A percentile compares a stretch with the other conserved stretches of the same genome.
Evolutionary conservation across 2,113 vertebrate genomes (phyloP).

Genomic region (Takifugu bimaculatus): DNA sequence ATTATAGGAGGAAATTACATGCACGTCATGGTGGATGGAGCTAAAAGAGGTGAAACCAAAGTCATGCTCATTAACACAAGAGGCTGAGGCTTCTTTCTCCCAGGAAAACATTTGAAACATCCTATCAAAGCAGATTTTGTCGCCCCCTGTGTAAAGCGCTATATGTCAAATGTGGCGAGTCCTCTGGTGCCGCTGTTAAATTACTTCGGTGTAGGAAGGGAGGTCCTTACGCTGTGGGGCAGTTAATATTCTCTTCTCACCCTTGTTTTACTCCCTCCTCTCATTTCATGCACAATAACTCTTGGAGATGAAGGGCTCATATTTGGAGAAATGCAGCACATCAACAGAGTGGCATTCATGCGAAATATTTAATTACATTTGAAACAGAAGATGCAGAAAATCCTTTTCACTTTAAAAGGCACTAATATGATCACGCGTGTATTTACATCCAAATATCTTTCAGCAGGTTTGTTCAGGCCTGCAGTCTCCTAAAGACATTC

Average conservation of each 20-base stretch:
- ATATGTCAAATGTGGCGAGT: constrained; percentile 20
- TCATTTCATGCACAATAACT: constrained; percentile 62
- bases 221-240: constrained; percentile 34
- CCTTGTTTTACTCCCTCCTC: constrained; percentile 54
- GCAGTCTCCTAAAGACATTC: constrained; percentile 33
- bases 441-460: constrained; percentile 17
- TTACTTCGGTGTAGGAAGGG: constrained; percentile 38
- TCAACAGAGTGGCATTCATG: constrained; percentile 18
- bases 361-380: constrained; percentile 54
- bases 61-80: too few species aligned
- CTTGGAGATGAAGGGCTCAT: constrained; percentile 31
- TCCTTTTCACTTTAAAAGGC: constrained; percentile 12
- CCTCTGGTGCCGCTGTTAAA: constrained; percentile 36
- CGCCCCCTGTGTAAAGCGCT: constrained; percentile 28
- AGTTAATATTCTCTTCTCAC: constrained; percentile 45
- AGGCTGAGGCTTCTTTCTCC: not conserved
- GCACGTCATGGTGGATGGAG: too few species aligned
- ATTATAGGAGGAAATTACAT: too few species aligned
- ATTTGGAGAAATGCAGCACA: constrained; percentile 22
- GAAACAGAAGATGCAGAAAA: constrained; percentile 41
- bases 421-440: constrained; percentile 16
- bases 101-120: constrained; percentile 18
- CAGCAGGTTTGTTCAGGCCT: constrained; percentile 14
- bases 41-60: too few species aligned
- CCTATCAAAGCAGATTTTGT: constrained; percentile 17